Percentiles rank a stretch among this genome's conserved stretches.
phyloP scores from a whole-genome alignment of 2,888 invertebrate species.

The Conomelus anceps region DNA sequence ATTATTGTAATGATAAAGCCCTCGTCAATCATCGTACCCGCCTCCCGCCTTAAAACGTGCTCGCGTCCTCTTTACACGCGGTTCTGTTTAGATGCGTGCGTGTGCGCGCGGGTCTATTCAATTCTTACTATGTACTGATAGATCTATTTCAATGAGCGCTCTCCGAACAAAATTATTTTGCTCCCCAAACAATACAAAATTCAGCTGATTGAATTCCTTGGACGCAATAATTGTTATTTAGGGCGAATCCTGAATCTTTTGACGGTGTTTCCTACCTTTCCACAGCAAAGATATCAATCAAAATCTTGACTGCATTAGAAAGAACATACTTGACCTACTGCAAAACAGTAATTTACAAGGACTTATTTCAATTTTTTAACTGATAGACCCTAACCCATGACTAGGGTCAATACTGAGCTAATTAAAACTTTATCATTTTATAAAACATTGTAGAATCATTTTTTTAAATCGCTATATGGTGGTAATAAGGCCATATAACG shows the following conservation, averaged over 20 bases:
- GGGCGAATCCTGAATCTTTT: not conserved
- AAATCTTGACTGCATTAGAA: too few species aligned
- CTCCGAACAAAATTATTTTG: not conserved
- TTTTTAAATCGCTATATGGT: too few species aligned
- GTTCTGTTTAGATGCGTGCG: not conserved
- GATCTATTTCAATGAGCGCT: not conserved
- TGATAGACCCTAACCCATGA: too few species aligned
- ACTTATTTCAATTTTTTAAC: too few species aligned
- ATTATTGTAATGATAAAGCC: constrained; percentile 3
- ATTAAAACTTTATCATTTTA: too few species aligned
- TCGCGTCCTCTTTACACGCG: not conserved
- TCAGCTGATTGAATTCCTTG: not conserved
- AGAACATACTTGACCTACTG: too few species aligned
- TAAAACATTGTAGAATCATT: too few species aligned
- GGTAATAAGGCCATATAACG: too few species aligned
- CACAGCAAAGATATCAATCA: too few species aligned
- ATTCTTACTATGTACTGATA: not conserved
- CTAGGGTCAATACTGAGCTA: too few species aligned
- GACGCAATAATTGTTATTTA: not conserved
- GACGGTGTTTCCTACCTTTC: not conserved
- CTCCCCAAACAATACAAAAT: not conserved
- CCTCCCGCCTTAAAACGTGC: not conserved
- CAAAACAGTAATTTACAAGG: too few species aligned
- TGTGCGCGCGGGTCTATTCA: not conserved
- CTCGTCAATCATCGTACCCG: not conserved